These are phyloP conservation scores for Agrypnia vestita DNA, from an alignment of 1,140 invertebrate genomes.

Conservation along the genomic window DNA sequence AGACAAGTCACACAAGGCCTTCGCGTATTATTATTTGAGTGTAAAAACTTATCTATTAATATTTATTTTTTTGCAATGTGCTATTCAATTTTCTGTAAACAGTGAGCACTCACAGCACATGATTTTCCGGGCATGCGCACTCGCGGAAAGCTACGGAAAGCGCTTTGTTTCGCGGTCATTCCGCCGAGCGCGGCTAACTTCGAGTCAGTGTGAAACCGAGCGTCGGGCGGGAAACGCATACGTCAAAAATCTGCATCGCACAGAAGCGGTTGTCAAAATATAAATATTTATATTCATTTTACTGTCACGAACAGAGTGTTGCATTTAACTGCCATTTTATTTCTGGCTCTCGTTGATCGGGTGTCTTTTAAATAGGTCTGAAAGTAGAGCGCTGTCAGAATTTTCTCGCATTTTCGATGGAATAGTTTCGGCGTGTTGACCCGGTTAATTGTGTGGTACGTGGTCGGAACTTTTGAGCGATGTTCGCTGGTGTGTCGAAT, in stretches of 20 bases:
- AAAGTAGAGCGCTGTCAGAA: not conserved
- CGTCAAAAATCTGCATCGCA: constrained; percentile 12
- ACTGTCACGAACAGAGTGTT: too few relatives aligned
- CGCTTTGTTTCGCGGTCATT: constrained; percentile 44
- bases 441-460: not conserved
- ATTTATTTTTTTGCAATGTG: too few relatives aligned
- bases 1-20: too few relatives aligned
- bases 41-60: too few relatives aligned
- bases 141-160: constrained; percentile 1
- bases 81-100: not conserved
- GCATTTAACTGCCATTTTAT: too few relatives aligned
- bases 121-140: constrained; percentile 20
- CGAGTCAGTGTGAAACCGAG: constrained; percentile 9
- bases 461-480: constrained; percentile 14
- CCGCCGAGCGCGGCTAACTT: constrained; percentile 22
- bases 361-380: not conserved
- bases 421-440: not conserved
- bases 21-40: too few relatives aligned
- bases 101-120: not conserved
- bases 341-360: too few relatives aligned
- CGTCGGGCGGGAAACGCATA: constrained; percentile 1
- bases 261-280: constrained; percentile 29
- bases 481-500: constrained; percentile 45
- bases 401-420: not conserved
- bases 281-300: too few relatives aligned